Percentiles rank a stretch among this genome's conserved stretches.
phyloP scores from a whole-genome alignment of 2,888 invertebrate genomes.

The Scaeva pyrastri region DNA sequence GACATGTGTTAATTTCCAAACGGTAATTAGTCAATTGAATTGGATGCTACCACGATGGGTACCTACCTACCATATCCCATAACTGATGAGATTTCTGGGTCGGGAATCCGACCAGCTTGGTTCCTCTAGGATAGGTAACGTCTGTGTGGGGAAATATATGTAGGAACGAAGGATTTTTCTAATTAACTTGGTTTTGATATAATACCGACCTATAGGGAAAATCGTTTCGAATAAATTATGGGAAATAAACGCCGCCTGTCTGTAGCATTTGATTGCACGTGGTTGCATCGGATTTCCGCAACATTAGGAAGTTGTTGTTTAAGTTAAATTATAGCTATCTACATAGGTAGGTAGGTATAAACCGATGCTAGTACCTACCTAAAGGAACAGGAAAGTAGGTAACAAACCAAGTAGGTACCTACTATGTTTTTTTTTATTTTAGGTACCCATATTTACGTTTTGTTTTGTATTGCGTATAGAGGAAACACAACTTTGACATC shows the following conservation, averaged over 20 bases:
- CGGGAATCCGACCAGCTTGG: constrained; percentile 32
- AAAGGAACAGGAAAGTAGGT: background rate
- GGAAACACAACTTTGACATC: no score
- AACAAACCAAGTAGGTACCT: no score
- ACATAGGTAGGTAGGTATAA: background rate
- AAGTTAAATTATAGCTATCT: background rate
- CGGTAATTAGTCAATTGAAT: constrained; percentile 76
- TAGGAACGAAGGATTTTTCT: constrained; percentile 49
- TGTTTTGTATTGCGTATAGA: no score
- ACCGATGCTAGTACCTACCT: no score
- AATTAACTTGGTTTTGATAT: constrained; percentile 61
- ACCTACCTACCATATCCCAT: constrained; percentile 19
- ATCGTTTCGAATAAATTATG: constrained; percentile 43
- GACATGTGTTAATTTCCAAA: constrained; percentile 75
- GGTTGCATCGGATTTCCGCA: constrained; percentile 57
- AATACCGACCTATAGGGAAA: constrained; percentile 8
- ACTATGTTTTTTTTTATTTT: no score
- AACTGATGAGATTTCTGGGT: constrained; percentile 53
- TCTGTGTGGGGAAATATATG: background rate
- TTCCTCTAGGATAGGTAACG: background rate
- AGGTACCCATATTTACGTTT: no score
- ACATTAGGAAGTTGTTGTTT: constrained; percentile 9
- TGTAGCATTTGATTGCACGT: constrained; percentile 47
- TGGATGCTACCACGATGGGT: constrained; percentile 39
- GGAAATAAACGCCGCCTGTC: constrained; percentile 32